Percentiles rank a stretch among this genome's conserved stretches.
phyloP scores from a whole-genome alignment of 2,113 vertebrate species.

The Panthera tigris region DNA sequence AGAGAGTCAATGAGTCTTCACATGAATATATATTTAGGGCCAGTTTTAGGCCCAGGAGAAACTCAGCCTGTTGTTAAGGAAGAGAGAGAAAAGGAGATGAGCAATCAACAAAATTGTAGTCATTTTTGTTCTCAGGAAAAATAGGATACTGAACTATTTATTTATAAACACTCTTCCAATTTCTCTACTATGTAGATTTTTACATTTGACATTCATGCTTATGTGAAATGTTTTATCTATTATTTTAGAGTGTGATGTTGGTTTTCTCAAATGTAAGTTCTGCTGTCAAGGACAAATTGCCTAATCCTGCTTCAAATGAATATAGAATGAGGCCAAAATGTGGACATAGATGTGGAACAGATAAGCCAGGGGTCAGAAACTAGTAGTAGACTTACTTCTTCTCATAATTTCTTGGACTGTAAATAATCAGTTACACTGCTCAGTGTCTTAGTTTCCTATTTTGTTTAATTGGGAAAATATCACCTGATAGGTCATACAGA shows the following conservation, averaged over 20 bases:
- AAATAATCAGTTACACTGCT: background rate
- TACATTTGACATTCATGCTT: background rate
- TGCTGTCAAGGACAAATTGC: background rate
- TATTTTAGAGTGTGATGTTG: background rate
- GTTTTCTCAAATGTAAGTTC: background rate
- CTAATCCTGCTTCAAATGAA: background rate
- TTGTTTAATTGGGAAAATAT: constrained; percentile 6
- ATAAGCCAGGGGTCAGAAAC: background rate
- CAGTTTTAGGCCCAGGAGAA: background rate
- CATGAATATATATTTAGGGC: background rate
- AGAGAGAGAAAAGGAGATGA: background rate
- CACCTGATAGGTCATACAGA: background rate
- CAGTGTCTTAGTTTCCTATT: constrained; percentile 18
- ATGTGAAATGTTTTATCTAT: constrained; percentile 1
- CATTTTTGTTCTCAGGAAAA: background rate
- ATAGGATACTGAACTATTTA: background rate
- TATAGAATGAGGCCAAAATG: background rate
- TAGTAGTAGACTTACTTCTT: background rate
- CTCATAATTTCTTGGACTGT: background rate
- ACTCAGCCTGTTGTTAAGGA: background rate
- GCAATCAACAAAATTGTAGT: background rate
- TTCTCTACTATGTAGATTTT: background rate
- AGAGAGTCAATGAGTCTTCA: background rate
- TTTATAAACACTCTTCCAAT: background rate
- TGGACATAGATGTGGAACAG: background rate